phyloP scores from a whole-genome alignment of 1,140 invertebrate genomes.

The Akabosia matsudoensis region DNA sequence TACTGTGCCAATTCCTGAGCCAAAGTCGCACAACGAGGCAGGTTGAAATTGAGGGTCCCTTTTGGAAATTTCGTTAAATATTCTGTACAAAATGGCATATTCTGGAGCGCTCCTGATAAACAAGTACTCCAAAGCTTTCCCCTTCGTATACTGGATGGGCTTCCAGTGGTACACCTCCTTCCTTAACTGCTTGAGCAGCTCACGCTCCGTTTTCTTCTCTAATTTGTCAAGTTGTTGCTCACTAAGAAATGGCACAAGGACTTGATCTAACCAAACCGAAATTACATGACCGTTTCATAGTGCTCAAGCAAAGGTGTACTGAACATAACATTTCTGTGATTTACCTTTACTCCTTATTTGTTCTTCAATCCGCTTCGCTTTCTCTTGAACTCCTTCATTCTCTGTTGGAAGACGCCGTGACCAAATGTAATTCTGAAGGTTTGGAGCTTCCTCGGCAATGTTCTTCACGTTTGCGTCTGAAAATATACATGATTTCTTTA shows the following conservation, averaged over 20 bases:
- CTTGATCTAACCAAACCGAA: constrained; percentile 40
- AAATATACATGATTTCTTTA: constrained; percentile 34
- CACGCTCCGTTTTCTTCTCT: not conserved
- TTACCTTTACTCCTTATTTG: constrained; percentile 47
- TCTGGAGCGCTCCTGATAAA: constrained; percentile 66
- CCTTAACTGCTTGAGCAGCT: constrained; percentile 55
- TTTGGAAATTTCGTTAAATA: constrained; percentile 70
- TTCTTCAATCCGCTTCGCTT: constrained; percentile 53
- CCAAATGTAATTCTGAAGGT: constrained; percentile 60
- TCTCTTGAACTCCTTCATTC: constrained; percentile 55
- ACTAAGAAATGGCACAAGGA: constrained; percentile 47
- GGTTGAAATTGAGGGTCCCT: constrained; percentile 68
- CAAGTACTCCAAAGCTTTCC: constrained; percentile 66
- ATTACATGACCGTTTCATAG: not conserved
- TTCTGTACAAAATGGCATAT: constrained; percentile 66
- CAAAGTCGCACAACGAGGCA: constrained; percentile 78
- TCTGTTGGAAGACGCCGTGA: constrained; percentile 62
- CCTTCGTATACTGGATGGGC: constrained; percentile 64
- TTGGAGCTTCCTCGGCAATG: constrained; percentile 55
- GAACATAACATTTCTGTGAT: too few relatives aligned
- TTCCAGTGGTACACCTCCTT: constrained; percentile 66
- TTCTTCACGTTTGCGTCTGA: constrained; percentile 57
- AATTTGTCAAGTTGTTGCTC: constrained; percentile 44
- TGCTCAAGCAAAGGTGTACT: too few relatives aligned
- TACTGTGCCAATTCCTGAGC: constrained; percentile 79